Evolutionary conservation across 2,888 invertebrate genomes (phyloP), one percentile per base, ranked within the genome.

Genomic region (Holacanthella duospinosa): DNA sequence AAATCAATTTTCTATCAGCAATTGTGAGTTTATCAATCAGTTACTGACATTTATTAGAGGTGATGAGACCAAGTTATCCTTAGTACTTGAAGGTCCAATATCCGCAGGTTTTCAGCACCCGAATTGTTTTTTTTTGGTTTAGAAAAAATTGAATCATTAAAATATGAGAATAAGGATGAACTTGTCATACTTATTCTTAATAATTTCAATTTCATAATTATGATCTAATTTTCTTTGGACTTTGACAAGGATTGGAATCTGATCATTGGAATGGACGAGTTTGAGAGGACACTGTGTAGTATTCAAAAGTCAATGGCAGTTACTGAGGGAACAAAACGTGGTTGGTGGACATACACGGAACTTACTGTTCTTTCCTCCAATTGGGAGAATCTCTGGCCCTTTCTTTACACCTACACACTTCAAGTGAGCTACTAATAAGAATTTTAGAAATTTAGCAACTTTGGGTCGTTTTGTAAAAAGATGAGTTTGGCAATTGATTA

Each of bases 1-100:
- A 97, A 81, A 81, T 85, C 65, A 86, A 91, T 75, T 94, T 96
- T 80, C 84, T 96, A 25, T 82, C 83, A 73, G 93, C 93, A 68
- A 89, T 97, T 76, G 94, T 91, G 80, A 84, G 86, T 82, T 44
- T 59, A 24, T 36, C 43, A 16, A 19, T n/a, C 25, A 25, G 29
- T 26, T 26, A 26, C 1, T 36, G 16, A 44, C 21, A 44, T 53
- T 25, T 56, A 19, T 29, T 27, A 28, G n/a, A n/a, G n/a, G n/a
- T n/a, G n/a, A n/a, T n/a, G n/a, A n/a, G n/a, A n/a, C n/a, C n/a
- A n/a, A n/a, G n/a, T n/a, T n/a, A n/a, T n/a, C n/a, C n/a, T n/a
- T n/a, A n/a, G n/a, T n/a, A n/a, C n/a, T n/a, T n/a, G n/a, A n/a
- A n/a, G n/a, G n/a, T n/a, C n/a, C n/a, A n/a, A n/a, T n/a, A n/a